Evolutionary conservation across 2,113 vertebrate species (phyloP), one percentile per base, ranked within the genome.

Genomic region (Callaeas wilsoni): DNA sequence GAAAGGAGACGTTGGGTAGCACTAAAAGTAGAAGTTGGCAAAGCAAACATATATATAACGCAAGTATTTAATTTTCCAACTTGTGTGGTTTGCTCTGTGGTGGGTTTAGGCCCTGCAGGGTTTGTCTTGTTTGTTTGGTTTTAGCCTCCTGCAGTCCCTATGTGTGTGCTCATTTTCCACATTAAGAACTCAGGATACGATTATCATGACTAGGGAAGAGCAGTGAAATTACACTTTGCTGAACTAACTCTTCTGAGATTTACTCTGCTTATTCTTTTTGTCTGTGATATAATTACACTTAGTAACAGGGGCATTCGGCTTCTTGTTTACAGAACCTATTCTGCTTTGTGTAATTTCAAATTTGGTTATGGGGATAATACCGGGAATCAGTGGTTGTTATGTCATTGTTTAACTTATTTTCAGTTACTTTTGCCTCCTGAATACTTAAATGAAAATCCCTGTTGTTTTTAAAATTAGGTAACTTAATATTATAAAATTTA

Each of bases 191-290:
- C 68, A 25, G 79, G 59, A 86, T 96, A 47, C 1, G 68, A 59
- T 93, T 90, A 86, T 39, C 59, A 44, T 3, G 20, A 81, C 52
- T 63, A 32, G 71, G 39, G 60, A 90, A 55, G 26, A 92, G 47
- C 2, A 2, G 33, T 42, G 76, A 91, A 96, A 96, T 95, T 81
- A 83, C 46, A 91, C 79, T 67, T 94, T 90, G 68, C 50, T 92
- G 47, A 84, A 84, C 35, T 70, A 95, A 92, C 42, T 80, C 87
- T 93, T 85, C 68, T 74, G 95, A 88, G 68, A 86, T 64, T 88
- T 77, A 49, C 29, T 47, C 64, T 93, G 59, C 56, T 87, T 90
- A 22, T 77, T 91, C 63, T 74, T 94, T 73, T 87, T 77, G 47
- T 88, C 92, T 95, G 56, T 27, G 41, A 57, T 93, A 75, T 52